Base-by-base conservation (phyloP, 2,797 vertebrate genomes). In the Okamejei kenojei region DNA sequence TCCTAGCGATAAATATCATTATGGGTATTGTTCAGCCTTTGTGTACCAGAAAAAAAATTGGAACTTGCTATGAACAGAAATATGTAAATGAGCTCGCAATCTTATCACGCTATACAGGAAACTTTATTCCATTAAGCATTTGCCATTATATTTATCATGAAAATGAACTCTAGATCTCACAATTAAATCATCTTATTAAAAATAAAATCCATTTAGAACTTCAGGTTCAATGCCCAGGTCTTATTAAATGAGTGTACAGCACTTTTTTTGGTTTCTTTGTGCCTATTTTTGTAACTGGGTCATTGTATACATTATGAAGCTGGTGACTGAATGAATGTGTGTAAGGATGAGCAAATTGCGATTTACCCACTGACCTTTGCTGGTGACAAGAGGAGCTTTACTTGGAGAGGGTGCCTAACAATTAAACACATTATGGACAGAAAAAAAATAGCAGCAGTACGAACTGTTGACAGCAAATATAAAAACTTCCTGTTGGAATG, bases 1-100 rank as follows among this genome's bases (percentile, higher is more conserved):
- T 92, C 71, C 71, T 38, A 90, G 8, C 0, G 23, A 74, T 54
- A 71, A 45, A 35, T 91, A 38, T 91, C 65, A 91, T 91, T 91
- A 92, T 38, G 26, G 38, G 90, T 92, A 74, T 74, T 92, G 38
- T 92, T 74, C 71, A 29, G 71, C 6, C 71, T 76, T 76, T 76
- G 90, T 76, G 9, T 73, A 54, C 90, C 38, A 54, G 71, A 45
- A 21, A 11, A 23, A 15, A 26, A 54, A 74, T 76, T 92, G 71
- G 38, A 74, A 74, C 71, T 92, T 38, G n/a, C 10, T 4, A 6
- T 54, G 38, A 71, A 38, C 71, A 74, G 71, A 71, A 74, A 74
- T 54, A 29, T 92, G 71, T 74, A 74, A 76, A 74, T 74, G 38
- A 54, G 65, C 90, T 45, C 6, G 7, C 11, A 17, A 23, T 21